Evolutionary conservation across 2,888 invertebrate genomes (phyloP), one percentile per base, ranked within the genome.

Genomic region (Ophioninae sp.): DNA sequence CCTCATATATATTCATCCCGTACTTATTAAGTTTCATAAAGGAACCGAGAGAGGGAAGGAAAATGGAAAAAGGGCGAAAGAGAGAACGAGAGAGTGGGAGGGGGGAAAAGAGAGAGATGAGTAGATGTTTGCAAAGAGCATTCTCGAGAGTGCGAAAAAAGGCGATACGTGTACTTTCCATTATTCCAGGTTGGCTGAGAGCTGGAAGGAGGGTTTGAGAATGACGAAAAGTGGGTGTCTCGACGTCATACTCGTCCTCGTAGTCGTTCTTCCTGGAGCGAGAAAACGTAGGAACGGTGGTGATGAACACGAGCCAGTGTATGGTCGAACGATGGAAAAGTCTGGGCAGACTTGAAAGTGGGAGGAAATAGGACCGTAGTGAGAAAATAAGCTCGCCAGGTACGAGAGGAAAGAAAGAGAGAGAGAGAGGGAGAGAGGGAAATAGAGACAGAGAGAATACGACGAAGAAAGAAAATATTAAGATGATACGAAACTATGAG

Each of bases 21-120:
- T 91, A 91, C 91, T 92, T 92, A 92, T 92, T 91, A 91, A 91
- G 91, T 92, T 92, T 89, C 88, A 89, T 90, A 89, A 89, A 90
- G 88, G 88, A 87, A 84, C 85, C 82, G 69, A 62, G 57, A 79
- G 17, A 64, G 44, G 41, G 62, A 20, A 59, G 8, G 44, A 50
- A 59, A 83, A 82, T 84, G 41, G 23, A 30, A 62, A 68, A 59
- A 77, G 74, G 67, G 68, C 65, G 30, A 72, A 57, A 17, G 62
- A 67, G 62, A 8, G 62, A 20, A 39, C 17, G 64, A 83, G 83
- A 83, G 67, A 67, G 64, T 82, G 83, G 82, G 67, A 67, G 79
- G 61, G 50, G 39, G 70, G 80, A 50, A 62, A 69, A 68, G 65
- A 64, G 76, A 75, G 85, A 68, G 72, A 13, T 30, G 64, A 39